These are phyloP conservation scores for Mycetomoellerius zeteki DNA, from an alignment of 1,140 invertebrate genomes.

Conservation along the genomic window DNA sequence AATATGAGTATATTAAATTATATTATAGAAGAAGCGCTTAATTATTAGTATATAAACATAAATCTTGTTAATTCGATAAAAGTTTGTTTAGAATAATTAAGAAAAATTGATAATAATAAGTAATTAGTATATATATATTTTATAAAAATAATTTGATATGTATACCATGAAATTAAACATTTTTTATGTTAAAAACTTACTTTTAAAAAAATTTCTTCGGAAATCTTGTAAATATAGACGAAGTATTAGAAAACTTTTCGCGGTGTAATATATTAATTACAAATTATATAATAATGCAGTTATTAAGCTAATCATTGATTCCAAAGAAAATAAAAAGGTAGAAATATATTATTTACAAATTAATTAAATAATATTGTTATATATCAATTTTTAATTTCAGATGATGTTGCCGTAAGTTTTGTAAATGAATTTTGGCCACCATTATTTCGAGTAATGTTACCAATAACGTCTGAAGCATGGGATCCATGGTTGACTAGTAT, in stretches of 20 bases:
- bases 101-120: too few relatives aligned
- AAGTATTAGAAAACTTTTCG: too few relatives aligned
- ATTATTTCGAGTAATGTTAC: not conserved
- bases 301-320: not conserved
- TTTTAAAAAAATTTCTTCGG: too few relatives aligned
- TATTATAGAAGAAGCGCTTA: not conserved
- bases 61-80: not conserved
- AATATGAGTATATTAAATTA: not conserved
- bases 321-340: not conserved
- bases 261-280: too few relatives aligned
- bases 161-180: too few relatives aligned
- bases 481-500: not conserved
- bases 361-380: not conserved
- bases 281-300: too few relatives aligned
- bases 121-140: too few relatives aligned
- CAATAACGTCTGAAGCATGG: not conserved
- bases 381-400: slow-evolving; percentile 1
- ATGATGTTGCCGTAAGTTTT: not conserved
- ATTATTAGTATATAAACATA: not conserved
- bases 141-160: too few relatives aligned
- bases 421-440: slow-evolving; percentile 1
- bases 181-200: too few relatives aligned
- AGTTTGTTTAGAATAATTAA: not conserved
- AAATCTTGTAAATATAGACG: too few relatives aligned
- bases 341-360: not conserved